Evolutionary conservation across 2,113 vertebrate genomes (phyloP).

Genomic region (Aythya baeri): DNA sequence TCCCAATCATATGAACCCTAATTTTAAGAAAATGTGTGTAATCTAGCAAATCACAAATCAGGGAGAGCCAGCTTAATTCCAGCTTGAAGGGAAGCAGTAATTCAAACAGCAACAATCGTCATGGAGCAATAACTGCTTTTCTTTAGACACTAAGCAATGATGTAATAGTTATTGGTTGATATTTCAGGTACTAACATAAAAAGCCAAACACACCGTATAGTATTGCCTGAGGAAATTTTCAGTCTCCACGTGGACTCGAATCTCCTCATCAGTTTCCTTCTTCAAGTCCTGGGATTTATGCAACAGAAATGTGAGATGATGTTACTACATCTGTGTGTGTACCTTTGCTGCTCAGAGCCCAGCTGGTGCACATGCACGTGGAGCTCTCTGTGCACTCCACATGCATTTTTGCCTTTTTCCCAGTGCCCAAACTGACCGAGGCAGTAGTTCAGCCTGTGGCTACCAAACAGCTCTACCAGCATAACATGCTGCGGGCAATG

Average conservation of each 20-base stretch:
- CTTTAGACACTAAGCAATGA: not conserved
- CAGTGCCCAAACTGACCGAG: not conserved
- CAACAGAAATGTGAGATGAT: not conserved
- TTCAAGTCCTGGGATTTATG: conserved; percentile 71
- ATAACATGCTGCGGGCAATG: not conserved
- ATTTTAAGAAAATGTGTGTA: not conserved
- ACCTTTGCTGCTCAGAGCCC: not conserved
- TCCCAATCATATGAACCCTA: not conserved
- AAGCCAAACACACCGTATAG: conserved; percentile 69
- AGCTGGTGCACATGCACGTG: not conserved
- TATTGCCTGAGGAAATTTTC: conserved; percentile 81
- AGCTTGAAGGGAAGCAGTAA: not conserved
- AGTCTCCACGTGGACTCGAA: conserved; percentile 72
- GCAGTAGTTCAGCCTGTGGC: not conserved
- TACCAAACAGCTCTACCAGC: not conserved
- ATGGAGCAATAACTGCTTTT: not conserved
- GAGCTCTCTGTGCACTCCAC: not conserved
- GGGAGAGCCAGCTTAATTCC: not conserved
- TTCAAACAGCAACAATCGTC: not conserved
- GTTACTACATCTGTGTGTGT: too few relatives aligned
- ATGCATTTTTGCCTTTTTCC: not conserved
- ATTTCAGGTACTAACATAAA: not conserved
- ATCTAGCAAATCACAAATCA: not conserved
- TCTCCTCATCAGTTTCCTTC: conserved; percentile 78
- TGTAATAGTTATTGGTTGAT: not conserved